Conservation (phyloP, 2,113 vertebrate species). For the Zosterops hypoxanthus region DNA sequence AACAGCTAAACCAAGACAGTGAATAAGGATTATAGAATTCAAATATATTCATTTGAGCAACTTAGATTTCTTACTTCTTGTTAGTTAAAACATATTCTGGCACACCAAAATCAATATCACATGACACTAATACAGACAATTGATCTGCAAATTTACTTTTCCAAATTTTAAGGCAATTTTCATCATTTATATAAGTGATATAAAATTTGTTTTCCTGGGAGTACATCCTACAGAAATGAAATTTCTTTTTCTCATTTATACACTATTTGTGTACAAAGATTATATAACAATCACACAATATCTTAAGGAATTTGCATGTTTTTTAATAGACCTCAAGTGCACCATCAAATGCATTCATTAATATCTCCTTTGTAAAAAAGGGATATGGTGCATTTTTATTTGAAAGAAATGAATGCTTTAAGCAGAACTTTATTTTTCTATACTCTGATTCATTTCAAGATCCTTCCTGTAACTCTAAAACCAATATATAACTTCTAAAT, state of each 20-base stretch:
- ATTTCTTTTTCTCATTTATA: not conserved
- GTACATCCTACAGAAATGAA: not conserved
- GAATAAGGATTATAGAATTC: not conserved
- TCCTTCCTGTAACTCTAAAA: not conserved
- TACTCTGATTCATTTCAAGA: not conserved
- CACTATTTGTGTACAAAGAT: accelerated
- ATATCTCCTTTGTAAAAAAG: not conserved
- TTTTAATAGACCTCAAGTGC: not conserved
- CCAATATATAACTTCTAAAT: not conserved
- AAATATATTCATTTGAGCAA: not conserved
- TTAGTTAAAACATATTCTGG: not conserved
- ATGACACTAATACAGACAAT: not conserved
- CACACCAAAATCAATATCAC: not conserved
- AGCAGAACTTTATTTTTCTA: not conserved
- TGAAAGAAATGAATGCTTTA: not conserved
- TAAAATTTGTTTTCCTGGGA: not conserved
- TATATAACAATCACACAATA: not conserved
- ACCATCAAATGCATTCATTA: not conserved
- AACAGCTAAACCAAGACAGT: not conserved
- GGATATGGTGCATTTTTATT: not conserved
- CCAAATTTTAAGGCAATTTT: not conserved
- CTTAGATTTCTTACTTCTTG: not conserved
- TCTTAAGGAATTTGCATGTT: not conserved
- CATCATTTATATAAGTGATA: not conserved
- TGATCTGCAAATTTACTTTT: not conserved